A percentile compares a stretch with the other conserved stretches of the same genome.
phyloP scores from a whole-genome alignment of 2,113 vertebrate genomes.

The Reinhardtius hippoglossoides region DNA sequence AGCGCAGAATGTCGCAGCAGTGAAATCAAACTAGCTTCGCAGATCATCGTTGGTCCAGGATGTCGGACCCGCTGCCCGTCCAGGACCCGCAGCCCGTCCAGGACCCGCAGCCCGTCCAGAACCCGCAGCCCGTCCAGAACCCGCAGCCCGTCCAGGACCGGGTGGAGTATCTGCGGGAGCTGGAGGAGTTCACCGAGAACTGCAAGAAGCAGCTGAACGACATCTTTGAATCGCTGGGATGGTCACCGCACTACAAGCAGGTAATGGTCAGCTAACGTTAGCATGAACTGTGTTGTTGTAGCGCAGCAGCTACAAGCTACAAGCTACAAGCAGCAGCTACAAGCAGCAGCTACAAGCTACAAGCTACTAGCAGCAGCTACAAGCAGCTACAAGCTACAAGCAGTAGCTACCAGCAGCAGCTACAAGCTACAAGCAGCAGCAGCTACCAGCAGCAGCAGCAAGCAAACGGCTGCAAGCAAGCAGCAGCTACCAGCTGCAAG shows the following conservation, averaged over 20 bases:
- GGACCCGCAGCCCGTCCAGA: constrained; percentile 37
- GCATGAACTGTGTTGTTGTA: background rate
- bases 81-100: constrained; percentile 36
- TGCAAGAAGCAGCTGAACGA: constrained; percentile 72
- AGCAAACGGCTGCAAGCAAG: too few species aligned
- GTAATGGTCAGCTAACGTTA: constrained; percentile 30
- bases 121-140: constrained; percentile 16
- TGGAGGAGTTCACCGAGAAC: constrained; percentile 77
- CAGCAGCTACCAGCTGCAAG: too few species aligned
- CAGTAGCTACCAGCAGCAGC: too few species aligned
- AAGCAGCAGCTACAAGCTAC: too few species aligned
- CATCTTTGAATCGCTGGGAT: constrained; percentile 74
- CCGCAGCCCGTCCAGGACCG: constrained; percentile 47
- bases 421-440: too few species aligned
- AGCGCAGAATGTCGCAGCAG: background rate
- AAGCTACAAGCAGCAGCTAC: too few species aligned
- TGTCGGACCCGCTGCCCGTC: constrained; percentile 32
- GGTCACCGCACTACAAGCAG: constrained; percentile 60
- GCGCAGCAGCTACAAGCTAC: too few species aligned
- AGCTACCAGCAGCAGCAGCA: too few species aligned
- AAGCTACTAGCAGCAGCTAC: too few species aligned
- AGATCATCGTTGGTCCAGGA: background rate
- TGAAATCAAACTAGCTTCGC: background rate
- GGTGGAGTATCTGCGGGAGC: constrained; percentile 61
- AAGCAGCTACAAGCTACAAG: too few species aligned